A percentile compares a stretch with the other conserved stretches of the same genome.
These are phyloP conservation scores for Peromyscus aztecus DNA, from an alignment of 2,797 vertebrate species.

Conservation along the genomic window DNA sequence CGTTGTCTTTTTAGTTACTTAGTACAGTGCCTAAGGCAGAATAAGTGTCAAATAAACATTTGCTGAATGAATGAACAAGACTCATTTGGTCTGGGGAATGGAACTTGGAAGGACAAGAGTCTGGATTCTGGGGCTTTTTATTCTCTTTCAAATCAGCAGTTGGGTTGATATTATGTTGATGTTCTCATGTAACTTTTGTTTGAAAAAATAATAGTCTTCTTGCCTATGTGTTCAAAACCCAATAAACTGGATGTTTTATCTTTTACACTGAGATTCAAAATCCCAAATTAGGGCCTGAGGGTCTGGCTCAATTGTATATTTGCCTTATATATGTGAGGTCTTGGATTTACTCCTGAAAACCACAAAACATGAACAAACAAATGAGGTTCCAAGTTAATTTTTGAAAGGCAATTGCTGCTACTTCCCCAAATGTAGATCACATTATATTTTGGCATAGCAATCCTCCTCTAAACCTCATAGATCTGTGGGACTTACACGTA, in stretches of 20 bases:
- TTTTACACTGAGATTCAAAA: constrained; percentile 2
- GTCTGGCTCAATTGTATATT: neutral
- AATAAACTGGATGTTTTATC: neutral
- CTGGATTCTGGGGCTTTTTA: neutral
- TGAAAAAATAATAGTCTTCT: neutral
- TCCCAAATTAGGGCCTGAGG: neutral
- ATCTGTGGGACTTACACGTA: neutral
- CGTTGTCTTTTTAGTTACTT: neutral
- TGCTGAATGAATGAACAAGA: constrained; percentile 8
- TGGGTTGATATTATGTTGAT: neutral
- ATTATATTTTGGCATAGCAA: neutral
- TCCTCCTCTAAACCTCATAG: neutral
- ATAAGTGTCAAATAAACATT: neutral
- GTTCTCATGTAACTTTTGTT: constrained; percentile 34
- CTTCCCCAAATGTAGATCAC: neutral
- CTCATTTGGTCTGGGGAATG: neutral
- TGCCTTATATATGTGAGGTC: neutral
- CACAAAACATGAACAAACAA: neutral
- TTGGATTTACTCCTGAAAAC: neutral
- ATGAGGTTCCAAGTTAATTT: constrained; percentile 4
- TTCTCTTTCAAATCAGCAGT: neutral
- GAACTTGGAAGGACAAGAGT: constrained; percentile 40
- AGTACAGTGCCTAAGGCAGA: neutral
- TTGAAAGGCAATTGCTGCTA: neutral
- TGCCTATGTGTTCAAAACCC: constrained; percentile 26